Evolutionary conservation across 35 echinoderm and acorn worm species (phyloP).

Genomic region (Apostichopus japonicus): DNA sequence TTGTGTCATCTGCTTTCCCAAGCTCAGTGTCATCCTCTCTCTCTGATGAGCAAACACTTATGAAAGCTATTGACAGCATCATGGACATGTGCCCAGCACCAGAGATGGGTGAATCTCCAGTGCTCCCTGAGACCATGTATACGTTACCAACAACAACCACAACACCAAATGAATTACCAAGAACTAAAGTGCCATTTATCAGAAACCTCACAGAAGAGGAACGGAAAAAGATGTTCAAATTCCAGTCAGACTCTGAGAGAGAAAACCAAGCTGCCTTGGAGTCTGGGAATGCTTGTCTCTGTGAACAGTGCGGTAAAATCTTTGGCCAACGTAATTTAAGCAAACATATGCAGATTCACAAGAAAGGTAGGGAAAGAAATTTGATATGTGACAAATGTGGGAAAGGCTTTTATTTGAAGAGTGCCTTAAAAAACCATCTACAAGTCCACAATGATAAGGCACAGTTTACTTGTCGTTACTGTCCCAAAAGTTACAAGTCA

Average conservation of each 20-base stretch:
- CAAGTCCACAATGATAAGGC: background rate
- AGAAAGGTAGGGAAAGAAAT: background rate
- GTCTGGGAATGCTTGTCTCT: background rate
- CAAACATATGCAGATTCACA: conserved; percentile 2
- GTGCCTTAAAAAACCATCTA: background rate
- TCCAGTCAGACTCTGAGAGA: background rate
- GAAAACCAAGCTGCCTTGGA: background rate
- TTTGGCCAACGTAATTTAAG: background rate
- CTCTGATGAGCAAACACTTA: conserved; percentile 1
- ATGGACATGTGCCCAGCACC: conserved; percentile 22
- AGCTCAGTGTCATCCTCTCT: background rate
- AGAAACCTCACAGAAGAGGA: conserved; percentile 31
- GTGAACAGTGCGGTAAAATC: conserved; percentile 30
- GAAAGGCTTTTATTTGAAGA: background rate
- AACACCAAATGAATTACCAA: background rate
- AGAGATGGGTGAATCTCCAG: background rate
- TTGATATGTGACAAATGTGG: background rate
- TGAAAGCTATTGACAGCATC: conserved; percentile 21
- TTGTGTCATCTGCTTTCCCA: background rate
- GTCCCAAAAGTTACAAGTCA: conserved; percentile 5
- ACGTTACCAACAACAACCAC: background rate
- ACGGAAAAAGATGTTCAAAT: conserved; percentile 26
- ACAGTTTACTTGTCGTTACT: conserved; percentile 13
- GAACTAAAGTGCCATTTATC: conserved; percentile 11
- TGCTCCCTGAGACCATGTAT: background rate